Conservation (phyloP, 92 coral and sea anemone genomes). For the Desmophyllum pertusum region DNA sequence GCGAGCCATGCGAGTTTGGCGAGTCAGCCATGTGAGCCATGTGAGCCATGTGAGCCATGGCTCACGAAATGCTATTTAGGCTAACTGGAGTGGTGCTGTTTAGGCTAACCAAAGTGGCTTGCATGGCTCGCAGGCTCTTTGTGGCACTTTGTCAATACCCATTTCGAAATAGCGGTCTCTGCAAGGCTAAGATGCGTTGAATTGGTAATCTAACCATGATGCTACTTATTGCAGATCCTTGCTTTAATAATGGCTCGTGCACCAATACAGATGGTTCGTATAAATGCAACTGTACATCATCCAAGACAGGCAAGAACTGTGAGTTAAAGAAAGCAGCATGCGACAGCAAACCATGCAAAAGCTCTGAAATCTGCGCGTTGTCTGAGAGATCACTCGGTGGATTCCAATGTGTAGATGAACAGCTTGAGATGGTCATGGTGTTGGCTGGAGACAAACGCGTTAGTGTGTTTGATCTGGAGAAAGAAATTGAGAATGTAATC, state of each 20-base stretch:
- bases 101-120: no score
- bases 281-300: slow-evolving; percentile 64
- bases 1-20: no score
- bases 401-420: slow-evolving; percentile 60
- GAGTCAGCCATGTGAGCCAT: no score
- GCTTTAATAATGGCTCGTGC: slow-evolving; percentile 69
- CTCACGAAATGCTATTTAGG: no score
- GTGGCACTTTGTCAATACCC: no score
- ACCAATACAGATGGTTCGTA: slow-evolving; percentile 67
- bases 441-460: slow-evolving; percentile 26
- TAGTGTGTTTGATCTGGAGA: slow-evolving; percentile 61
- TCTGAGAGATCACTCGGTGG: slow-evolving; percentile 53
- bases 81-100: no score
- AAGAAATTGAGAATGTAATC: slow-evolving; percentile 68
- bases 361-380: slow-evolving; percentile 58
- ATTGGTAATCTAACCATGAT: background rate
- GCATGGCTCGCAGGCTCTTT: no score
- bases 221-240: slow-evolving; percentile 55
- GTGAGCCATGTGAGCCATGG: no score
- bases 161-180: background rate
- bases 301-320: slow-evolving; percentile 75
- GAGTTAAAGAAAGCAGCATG: slow-evolving; percentile 62
- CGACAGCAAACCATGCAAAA: slow-evolving; percentile 49
- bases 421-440: slow-evolving; percentile 50
- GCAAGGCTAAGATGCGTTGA: background rate